Evolutionary conservation across 37 sponge, comb jelly and placozoan species (phyloP).

Genomic region (Ephydatia muelleri): DNA sequence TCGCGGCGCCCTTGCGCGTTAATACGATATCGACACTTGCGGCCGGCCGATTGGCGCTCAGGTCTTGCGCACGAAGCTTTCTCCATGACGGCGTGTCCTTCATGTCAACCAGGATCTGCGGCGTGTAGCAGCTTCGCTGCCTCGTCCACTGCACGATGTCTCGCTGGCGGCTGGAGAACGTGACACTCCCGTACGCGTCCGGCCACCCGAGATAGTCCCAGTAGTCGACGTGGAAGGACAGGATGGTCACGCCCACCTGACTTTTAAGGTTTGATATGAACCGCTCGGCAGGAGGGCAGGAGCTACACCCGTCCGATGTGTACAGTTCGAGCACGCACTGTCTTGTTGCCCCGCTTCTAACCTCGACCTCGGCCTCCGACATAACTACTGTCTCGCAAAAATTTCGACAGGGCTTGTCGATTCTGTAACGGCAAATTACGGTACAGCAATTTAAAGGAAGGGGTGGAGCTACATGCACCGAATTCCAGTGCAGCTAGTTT

Average conservation of each 20-base stretch:
- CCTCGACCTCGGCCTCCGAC: neutral
- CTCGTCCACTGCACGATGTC: neutral
- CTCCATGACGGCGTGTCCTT: neutral
- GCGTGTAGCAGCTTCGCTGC: neutral
- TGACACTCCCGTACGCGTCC: neutral
- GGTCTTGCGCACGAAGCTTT: neutral
- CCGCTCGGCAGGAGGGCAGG: neutral
- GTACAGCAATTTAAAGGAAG: no score
- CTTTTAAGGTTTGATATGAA: neutral
- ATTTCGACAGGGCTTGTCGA: neutral
- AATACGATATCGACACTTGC: neutral
- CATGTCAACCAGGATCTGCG: conserved; percentile 2
- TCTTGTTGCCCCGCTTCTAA: neutral
- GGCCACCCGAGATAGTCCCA: conserved; percentile 10
- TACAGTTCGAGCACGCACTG: neutral
- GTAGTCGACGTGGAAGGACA: conserved; percentile 13
- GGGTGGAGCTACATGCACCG: no score
- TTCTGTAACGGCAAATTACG: neutral
- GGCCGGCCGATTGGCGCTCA: neutral
- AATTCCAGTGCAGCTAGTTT: no score
- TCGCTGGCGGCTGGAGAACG: neutral
- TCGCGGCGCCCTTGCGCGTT: neutral
- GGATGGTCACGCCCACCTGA: neutral
- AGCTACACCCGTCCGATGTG: neutral
- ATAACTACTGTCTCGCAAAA: neutral